Conservation (phyloP, 1,140 invertebrate species). For the Aleiodes sp. region DNA sequence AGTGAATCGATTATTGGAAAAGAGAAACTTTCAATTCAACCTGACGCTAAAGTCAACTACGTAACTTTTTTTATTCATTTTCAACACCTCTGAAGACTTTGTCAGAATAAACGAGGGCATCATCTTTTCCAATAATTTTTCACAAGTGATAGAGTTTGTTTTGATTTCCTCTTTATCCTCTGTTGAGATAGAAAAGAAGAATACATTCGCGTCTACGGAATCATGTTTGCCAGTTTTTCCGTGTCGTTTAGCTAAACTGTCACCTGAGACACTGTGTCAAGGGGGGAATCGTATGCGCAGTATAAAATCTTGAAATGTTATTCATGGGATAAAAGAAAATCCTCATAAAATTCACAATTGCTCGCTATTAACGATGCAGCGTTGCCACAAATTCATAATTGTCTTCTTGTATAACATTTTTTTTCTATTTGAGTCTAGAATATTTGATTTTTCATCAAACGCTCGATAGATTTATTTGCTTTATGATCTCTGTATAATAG, state of each 20-base stretch:
- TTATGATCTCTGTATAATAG: too few relatives aligned
- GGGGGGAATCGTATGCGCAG: neutral
- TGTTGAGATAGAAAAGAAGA: neutral
- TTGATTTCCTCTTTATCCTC: neutral
- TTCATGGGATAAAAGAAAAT: neutral
- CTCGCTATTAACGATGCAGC: too few relatives aligned
- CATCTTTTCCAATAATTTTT: neutral
- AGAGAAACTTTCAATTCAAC: too few relatives aligned
- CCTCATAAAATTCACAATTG: neutral
- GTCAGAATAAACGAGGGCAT: too few relatives aligned
- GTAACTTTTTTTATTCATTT: too few relatives aligned
- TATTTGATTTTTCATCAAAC: too few relatives aligned
- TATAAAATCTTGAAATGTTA: neutral
- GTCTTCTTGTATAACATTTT: too few relatives aligned
- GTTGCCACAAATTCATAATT: too few relatives aligned
- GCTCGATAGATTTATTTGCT: too few relatives aligned
- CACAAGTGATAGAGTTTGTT: neutral
- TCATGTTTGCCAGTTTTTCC: neutral
- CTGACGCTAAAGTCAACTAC: too few relatives aligned
- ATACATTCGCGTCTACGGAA: neutral
- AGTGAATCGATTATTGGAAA: slow-evolving; percentile 13
- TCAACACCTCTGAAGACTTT: neutral
- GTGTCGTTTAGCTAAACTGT: neutral
- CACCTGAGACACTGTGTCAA: slow-evolving; percentile 11
- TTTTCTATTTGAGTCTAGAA: too few relatives aligned